These are phyloP conservation scores for Amazona vittata DNA, from an alignment of 2,113 vertebrate genomes.

Conservation along the genomic window DNA sequence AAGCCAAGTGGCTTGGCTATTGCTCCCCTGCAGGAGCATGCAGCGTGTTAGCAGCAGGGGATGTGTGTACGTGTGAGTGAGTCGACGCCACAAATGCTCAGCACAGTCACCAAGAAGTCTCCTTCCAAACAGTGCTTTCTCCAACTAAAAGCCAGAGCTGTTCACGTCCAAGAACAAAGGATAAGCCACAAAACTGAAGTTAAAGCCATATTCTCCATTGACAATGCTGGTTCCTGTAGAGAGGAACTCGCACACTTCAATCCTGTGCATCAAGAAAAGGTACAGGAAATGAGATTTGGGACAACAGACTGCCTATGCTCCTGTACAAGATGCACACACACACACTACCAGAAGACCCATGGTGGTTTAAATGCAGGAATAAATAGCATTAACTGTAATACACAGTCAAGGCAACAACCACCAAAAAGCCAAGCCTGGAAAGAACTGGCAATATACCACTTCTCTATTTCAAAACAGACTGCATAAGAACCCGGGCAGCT, in stretches of 20 bases:
- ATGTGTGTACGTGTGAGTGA: accelerated
- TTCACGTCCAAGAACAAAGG: not conserved
- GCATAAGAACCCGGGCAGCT: not conserved
- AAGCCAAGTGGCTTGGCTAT: not conserved
- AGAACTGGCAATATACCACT: not conserved
- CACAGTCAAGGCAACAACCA: not conserved
- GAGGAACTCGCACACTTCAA: not conserved
- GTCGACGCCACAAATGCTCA: not conserved
- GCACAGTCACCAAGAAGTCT: not conserved
- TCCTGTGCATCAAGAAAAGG: not conserved
- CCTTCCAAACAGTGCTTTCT: not conserved
- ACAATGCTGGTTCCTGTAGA: not conserved
- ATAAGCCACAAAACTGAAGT: not conserved
- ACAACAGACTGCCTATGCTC: not conserved
- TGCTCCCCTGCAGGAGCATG: not conserved
- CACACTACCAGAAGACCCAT: not conserved
- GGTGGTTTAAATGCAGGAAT: not conserved
- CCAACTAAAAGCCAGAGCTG: not conserved
- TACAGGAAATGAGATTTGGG: not conserved
- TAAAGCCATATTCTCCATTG: accelerated
- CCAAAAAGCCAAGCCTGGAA: not conserved
- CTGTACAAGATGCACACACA: not conserved
- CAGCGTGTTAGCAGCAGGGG: accelerated
- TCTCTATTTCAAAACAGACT: not conserved
- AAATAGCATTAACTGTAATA: not conserved